Base-by-base conservation (phyloP, 1,140 invertebrate species). In the honey bee (Apis mellifera) region DNA sequence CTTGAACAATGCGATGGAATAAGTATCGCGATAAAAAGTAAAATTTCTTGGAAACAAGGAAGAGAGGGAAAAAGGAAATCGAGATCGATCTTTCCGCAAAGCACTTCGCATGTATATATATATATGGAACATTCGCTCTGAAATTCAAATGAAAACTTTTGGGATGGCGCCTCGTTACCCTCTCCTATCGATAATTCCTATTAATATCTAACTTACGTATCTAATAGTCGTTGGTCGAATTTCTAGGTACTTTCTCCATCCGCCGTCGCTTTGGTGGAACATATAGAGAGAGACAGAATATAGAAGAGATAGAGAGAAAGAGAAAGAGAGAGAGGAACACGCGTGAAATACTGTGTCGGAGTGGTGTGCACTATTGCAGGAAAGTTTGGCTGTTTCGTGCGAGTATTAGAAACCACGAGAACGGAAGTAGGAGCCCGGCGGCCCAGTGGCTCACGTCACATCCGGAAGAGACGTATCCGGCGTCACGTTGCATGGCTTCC, bases 401-500 rank as follows among this genome's bases (percentile, higher is more conserved):
- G 83, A 88, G 84, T 89, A 90, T 90, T 90, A 91, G 87, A 90
- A 89, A 83, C 87, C 90, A 90, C 70, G 85, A 75, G 77, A 89
- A 82, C 86, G 87, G 86, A 89, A 90, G 86, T 79, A 86, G 84
- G 73, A 91, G 83, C 78, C 85, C 83, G 83, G 89, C 82, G 83
- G 89, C 77, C 80, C 89, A 87, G 84, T 86, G 84, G 71, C 82
- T 90, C 84, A 88, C 84, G 85, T 84, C 81, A 83, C 84, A 84
- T 90, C 89, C 88, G 78, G 90, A 86, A 76, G 91, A 89, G 80
- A 88, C 75, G 87, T 92, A 92, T 75, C 86, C 88, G 65, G 91
- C 91, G 84, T 94, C 93, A 73, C 92, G 91, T 90, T 94, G 94
- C 93, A 95, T 95, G 62, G 94, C 94, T 86, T 94, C 94, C 54